phyloP scores from a whole-genome alignment of 2,113 vertebrate species.

The Sarotherodon lohbergeri region DNA sequence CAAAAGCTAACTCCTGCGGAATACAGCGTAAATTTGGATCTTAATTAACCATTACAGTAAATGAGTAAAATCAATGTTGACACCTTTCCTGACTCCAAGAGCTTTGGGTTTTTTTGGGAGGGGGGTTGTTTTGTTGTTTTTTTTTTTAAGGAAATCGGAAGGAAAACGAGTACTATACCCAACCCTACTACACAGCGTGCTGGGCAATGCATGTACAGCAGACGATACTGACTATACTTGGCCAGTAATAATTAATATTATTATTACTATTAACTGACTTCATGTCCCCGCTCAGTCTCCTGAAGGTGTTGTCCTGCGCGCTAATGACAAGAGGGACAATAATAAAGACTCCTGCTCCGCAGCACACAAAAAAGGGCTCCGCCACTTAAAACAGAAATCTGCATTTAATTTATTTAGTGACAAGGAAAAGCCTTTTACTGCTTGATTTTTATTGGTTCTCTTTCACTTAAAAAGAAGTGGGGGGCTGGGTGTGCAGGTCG shows the following conservation, averaged over 20 bases:
- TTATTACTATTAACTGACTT: neutral
- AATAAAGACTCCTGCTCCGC: conserved; percentile 54
- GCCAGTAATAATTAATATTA: neutral
- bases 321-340: conserved; percentile 53
- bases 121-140: neutral
- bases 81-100: neutral
- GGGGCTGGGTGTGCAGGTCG: no score
- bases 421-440: conserved; percentile 68
- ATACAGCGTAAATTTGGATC: neutral
- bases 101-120: neutral
- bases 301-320: conserved; percentile 46
- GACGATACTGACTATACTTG: neutral
- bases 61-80: neutral
- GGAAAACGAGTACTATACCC: neutral
- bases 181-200: neutral
- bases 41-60: neutral
- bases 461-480: no score
- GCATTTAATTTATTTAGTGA: conserved; percentile 71
- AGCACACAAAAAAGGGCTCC: conserved; percentile 46
- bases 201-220: neutral
- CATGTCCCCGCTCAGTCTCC: neutral
- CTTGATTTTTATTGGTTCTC: neutral
- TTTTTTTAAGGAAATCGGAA: neutral
- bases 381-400: conserved; percentile 68
- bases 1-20: neutral